These are phyloP conservation scores for Prolemur simus DNA, from an alignment of 2,113 vertebrate genomes.

Conservation along the genomic window DNA sequence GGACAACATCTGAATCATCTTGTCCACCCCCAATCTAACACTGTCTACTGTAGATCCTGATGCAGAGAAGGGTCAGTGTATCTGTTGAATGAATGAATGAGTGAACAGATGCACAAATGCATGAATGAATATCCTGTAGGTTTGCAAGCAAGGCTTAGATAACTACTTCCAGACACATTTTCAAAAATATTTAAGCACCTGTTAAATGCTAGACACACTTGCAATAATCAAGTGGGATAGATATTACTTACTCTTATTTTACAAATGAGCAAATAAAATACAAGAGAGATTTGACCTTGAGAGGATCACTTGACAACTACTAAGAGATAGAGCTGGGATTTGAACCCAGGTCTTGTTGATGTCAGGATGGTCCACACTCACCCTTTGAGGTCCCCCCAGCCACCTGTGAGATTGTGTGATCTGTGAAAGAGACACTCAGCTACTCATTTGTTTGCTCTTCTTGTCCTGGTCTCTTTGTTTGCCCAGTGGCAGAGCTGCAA, in stretches of 20 bases:
- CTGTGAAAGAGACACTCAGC: not conserved
- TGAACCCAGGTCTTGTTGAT: not conserved
- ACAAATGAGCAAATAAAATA: constrained; percentile 37
- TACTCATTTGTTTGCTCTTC: not conserved
- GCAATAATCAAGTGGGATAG: not conserved
- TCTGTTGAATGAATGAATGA: not conserved
- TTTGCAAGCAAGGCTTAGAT: not conserved
- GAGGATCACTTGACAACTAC: not conserved
- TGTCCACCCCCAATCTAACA: not conserved
- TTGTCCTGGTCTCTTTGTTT: not conserved
- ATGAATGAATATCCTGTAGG: not conserved
- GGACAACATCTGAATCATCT: not conserved
- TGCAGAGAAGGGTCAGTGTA: not conserved
- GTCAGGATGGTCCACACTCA: not conserved
- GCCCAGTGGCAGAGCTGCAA: not conserved
- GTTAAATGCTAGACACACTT: not conserved
- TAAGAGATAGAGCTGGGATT: not conserved
- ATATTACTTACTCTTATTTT: not conserved
- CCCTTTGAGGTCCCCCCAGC: not conserved
- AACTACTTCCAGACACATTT: not conserved
- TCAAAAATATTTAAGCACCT: constrained; percentile 32
- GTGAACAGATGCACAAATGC: not conserved
- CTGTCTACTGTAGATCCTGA: not conserved
- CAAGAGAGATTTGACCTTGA: constrained; percentile 26
- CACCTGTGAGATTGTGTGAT: not conserved